Percentiles rank a stretch among this genome's conserved stretches.
Conservation (phyloP, 2,113 vertebrate genomes). For the Mellivora capensis region DNA sequence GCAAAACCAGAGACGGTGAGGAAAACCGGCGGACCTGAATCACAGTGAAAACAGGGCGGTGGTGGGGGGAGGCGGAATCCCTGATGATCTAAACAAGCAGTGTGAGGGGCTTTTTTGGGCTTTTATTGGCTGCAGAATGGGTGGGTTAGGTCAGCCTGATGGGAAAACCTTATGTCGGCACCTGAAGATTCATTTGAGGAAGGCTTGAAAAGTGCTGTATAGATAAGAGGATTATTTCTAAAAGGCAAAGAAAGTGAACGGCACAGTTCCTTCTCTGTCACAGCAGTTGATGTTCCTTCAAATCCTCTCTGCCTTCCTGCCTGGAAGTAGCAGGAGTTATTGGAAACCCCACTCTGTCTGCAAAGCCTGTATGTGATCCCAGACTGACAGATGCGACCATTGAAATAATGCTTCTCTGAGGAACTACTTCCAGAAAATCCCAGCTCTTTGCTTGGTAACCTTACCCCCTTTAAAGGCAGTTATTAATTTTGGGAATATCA, state of each 20-base stretch:
- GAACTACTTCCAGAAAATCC: conserved; percentile 58
- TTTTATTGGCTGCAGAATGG: background rate
- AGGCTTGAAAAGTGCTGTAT: background rate
- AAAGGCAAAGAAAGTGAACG: background rate
- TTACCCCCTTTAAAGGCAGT: background rate
- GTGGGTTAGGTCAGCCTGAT: background rate
- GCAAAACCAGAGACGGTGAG: background rate
- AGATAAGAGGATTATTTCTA: background rate
- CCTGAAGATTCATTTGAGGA: background rate
- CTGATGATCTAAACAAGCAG: background rate
- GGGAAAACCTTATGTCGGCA: background rate
- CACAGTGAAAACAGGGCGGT: background rate
- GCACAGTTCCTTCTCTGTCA: background rate
- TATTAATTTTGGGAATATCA: background rate
- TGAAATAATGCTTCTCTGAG: conserved; percentile 39
- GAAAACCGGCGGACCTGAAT: background rate
- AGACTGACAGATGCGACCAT: background rate
- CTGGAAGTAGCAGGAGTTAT: background rate
- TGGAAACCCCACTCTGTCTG: background rate
- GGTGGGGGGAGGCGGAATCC: background rate
- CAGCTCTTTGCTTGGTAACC: background rate
- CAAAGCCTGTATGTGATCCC: background rate
- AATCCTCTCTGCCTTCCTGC: background rate
- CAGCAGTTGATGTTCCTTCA: background rate
- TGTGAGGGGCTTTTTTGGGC: too few relatives aligned